These are phyloP conservation scores for Agelas oroides DNA, from an alignment of 37 sponge, comb jelly and placozoan species.

Conservation along the genomic window DNA sequence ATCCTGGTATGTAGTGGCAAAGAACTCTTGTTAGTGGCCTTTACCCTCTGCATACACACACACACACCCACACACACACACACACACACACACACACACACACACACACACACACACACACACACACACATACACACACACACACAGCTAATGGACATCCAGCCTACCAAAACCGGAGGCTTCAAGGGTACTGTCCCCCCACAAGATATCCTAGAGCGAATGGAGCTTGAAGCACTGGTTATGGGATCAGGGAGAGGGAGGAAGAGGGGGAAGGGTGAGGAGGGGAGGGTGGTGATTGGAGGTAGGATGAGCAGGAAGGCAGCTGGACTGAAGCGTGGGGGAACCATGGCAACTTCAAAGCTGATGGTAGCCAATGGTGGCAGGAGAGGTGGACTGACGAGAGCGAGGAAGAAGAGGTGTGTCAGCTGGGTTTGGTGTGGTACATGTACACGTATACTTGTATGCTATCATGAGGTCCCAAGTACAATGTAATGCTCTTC, in stretches of 20 bases:
- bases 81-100: constrained; percentile 21
- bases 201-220: not conserved
- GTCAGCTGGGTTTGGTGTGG: not conserved
- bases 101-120: not conserved
- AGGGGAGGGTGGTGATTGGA: not conserved
- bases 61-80: too few species aligned
- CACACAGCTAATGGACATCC: constrained; percentile 44
- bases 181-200: constrained; percentile 22
- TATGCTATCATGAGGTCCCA: too few species aligned
- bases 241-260: not conserved
- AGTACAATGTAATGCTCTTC: too few species aligned
- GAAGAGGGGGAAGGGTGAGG: not conserved
- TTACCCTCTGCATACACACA: too few species aligned
- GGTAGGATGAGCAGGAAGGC: not conserved
- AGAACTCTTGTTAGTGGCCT: too few species aligned
- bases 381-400: not conserved
- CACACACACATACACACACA: not conserved
- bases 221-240: too few species aligned
- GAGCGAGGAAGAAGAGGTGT: not conserved
- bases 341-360: not conserved
- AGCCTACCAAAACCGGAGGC: constrained; percentile 34
- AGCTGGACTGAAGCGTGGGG: not conserved
- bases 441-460: constrained; percentile 18
- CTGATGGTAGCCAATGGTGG: not conserved
- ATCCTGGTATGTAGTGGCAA: too few species aligned